phyloP scores from a whole-genome alignment of 2,113 vertebrate genomes.

The Prunella fulvescens region DNA sequence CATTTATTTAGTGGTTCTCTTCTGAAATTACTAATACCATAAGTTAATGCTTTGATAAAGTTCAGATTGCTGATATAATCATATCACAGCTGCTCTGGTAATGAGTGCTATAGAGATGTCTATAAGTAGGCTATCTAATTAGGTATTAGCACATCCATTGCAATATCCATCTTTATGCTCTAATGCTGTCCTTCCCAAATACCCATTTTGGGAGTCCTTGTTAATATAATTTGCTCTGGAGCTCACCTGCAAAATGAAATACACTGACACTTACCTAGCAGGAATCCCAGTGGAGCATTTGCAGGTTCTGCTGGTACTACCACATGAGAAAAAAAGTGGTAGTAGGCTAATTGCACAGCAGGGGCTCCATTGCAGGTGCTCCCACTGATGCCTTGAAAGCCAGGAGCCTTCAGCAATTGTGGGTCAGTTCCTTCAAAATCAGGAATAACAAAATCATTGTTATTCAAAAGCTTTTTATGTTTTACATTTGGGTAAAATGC shows the following conservation, averaged over 20 bases:
- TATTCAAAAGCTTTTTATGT: not conserved
- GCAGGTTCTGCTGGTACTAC: not conserved
- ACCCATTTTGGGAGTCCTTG: conserved; percentile 9
- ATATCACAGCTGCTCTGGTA: conserved; percentile 41
- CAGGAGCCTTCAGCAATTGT: not conserved
- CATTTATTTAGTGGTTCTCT: not conserved
- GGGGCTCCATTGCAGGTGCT: not conserved
- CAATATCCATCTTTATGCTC: conserved; percentile 20
- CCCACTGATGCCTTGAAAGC: not conserved
- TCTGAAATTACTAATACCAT: not conserved
- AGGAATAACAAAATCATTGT: not conserved
- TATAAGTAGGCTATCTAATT: conserved; percentile 44
- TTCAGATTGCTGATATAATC: conserved; percentile 24
- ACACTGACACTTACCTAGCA: not conserved
- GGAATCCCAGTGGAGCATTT: not conserved
- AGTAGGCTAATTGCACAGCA: not conserved
- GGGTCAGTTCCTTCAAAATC: not conserved
- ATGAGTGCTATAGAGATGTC: conserved; percentile 16
- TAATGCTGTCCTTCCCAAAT: conserved; percentile 12
- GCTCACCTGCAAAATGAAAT: conserved; percentile 3
- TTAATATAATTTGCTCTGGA: conserved; percentile 3
- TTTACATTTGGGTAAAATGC: not conserved
- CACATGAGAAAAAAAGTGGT: not conserved
- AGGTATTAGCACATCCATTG: conserved; percentile 34
- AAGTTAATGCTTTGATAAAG: conserved; percentile 48